Conservation (phyloP, 2,888 invertebrate genomes). For the Euplexia lucipara region DNA sequence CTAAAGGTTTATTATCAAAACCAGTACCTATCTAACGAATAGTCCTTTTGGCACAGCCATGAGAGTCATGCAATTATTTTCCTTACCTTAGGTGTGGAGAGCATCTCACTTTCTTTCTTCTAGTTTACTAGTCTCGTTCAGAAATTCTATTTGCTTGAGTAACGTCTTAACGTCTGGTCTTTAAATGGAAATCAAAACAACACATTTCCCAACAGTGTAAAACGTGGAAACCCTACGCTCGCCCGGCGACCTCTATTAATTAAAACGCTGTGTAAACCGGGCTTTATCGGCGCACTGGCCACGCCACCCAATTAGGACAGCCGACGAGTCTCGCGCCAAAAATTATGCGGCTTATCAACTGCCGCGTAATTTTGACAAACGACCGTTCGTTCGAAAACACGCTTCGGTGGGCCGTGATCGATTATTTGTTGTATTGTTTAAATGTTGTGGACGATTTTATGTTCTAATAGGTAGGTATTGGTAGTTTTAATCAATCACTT, state of each 20-base stretch:
- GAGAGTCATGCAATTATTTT: no score
- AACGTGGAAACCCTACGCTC: conserved; percentile 71
- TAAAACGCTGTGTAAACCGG: conserved; percentile 90
- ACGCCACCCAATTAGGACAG: conserved; percentile 86
- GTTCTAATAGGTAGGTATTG: conserved; percentile 40
- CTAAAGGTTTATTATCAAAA: no score
- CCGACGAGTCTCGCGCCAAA: conserved; percentile 84
- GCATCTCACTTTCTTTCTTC: no score
- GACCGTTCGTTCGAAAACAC: conserved; percentile 80
- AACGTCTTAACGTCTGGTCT: no score
- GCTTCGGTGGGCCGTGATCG: conserved; percentile 79
- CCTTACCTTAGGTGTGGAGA: no score
- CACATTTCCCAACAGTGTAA: conserved; percentile 10
- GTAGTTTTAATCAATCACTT: no score
- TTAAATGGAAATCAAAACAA: no score
- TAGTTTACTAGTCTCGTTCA: no score
- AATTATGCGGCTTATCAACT: conserved; percentile 89
- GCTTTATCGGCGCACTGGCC: conserved; percentile 85
- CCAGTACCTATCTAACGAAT: no score
- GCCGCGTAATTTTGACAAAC: conserved; percentile 88
- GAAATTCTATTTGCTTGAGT: no score
- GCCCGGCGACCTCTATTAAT: conserved; percentile 88
- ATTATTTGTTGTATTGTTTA: conserved; percentile 75
- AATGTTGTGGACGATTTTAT: conserved; percentile 57
- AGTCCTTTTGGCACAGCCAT: no score